A percentile compares a stretch with the other conserved stretches of the same genome.
These are phyloP conservation scores for Battus philenor DNA, from an alignment of 1,140 invertebrate species.

Conservation along the genomic window DNA sequence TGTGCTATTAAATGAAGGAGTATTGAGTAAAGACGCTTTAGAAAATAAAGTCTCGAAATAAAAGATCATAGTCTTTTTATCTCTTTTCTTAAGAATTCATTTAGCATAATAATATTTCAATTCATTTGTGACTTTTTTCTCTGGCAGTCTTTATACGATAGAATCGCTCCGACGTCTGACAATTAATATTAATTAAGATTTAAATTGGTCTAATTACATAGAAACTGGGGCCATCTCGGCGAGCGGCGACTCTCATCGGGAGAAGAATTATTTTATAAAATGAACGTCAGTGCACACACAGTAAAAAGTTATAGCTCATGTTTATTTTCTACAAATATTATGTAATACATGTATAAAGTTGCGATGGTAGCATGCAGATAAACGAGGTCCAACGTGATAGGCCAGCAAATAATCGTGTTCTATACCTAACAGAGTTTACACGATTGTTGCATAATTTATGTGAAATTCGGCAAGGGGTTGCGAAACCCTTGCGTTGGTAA, in stretches of 20 bases:
- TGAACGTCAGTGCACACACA: no score
- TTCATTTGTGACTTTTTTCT: slow-evolving; percentile 54
- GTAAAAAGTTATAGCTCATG: no score
- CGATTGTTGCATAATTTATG: slow-evolving; percentile 2
- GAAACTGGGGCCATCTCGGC: slow-evolving; percentile 56
- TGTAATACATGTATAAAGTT: no score
- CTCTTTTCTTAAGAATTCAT: slow-evolving; percentile 21
- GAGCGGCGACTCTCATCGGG: slow-evolving; percentile 40
- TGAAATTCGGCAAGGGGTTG: background rate
- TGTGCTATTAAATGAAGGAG: no score
- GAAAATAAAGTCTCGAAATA: no score
- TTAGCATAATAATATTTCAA: slow-evolving; percentile 50
- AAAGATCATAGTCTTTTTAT: no score
- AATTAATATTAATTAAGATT: slow-evolving; percentile 75
- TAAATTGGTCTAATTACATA: slow-evolving; percentile 75
- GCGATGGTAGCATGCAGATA: no score
- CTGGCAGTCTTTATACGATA: slow-evolving; percentile 55
- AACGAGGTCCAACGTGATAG: background rate
- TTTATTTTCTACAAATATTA: background rate
- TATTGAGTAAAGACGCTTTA: slow-evolving; percentile 8
- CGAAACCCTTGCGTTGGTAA: background rate
- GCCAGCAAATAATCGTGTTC: background rate
- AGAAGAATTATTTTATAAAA: slow-evolving; percentile 18
- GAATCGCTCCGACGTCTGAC: slow-evolving; percentile 68
- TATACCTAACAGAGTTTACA: background rate